These are phyloP conservation scores for Aspidapion aeneum DNA, from an alignment of 2,888 invertebrate species.

Conservation along the genomic window DNA sequence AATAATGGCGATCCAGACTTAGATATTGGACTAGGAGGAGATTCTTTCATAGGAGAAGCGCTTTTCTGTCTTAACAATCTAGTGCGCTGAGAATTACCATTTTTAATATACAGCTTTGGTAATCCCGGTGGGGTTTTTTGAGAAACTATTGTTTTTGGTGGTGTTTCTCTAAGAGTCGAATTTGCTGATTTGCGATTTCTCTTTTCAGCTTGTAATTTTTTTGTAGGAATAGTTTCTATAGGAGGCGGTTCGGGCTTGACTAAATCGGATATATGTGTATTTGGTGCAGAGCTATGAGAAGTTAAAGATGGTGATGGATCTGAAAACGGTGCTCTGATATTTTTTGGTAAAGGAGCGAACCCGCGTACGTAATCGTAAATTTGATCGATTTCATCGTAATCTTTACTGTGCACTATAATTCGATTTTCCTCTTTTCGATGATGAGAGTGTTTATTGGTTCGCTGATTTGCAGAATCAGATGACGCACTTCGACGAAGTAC, in stretches of 20 bases:
- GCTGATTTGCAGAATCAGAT: slow-evolving; percentile 62
- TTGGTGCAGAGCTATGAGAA: slow-evolving; percentile 47
- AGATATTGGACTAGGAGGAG: slow-evolving; percentile 60
- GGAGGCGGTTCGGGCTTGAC: slow-evolving; percentile 86
- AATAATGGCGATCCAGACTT: slow-evolving; percentile 74
- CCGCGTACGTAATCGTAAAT: slow-evolving; percentile 95
- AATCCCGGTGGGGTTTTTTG: slow-evolving; percentile 59
- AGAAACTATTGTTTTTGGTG: slow-evolving; percentile 46
- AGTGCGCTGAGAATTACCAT: slow-evolving; percentile 62
- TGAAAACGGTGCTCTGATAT: slow-evolving; percentile 63
- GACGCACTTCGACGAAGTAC: slow-evolving; percentile 74
- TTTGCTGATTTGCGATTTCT: slow-evolving; percentile 67
- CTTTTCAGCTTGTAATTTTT: slow-evolving; percentile 71
- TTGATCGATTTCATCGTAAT: slow-evolving; percentile 95
- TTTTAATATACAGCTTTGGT: slow-evolving; percentile 78
- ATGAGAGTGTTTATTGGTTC: slow-evolving; percentile 51
- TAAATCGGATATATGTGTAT: slow-evolving; percentile 40
- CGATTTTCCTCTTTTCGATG: slow-evolving; percentile 58
- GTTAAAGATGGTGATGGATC: slow-evolving; percentile 50
- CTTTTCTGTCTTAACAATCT: slow-evolving; percentile 69
- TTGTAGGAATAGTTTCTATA: slow-evolving; percentile 86
- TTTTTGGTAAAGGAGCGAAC: slow-evolving; percentile 85
- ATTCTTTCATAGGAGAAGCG: slow-evolving; percentile 68
- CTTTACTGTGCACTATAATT: slow-evolving; percentile 61
- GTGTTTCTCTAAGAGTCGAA: slow-evolving; percentile 47